phyloP scores from a whole-genome alignment of 2,797 vertebrate species.

The Heterohyrax brucei region DNA sequence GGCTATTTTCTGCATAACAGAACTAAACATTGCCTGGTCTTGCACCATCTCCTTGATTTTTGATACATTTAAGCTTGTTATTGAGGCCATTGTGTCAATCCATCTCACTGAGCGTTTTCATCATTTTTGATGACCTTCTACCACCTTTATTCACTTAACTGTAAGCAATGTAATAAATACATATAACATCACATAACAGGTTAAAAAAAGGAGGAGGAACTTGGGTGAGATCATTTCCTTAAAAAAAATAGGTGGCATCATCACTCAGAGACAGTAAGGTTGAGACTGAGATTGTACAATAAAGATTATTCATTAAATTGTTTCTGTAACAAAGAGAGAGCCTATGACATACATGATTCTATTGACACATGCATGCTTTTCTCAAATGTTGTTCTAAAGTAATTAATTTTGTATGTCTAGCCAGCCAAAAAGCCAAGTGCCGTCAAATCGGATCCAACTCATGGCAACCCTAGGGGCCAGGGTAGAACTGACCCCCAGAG shows the following conservation, averaged over 20 bases:
- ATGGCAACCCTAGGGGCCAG: no score
- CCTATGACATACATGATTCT: neutral
- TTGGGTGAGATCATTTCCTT: neutral
- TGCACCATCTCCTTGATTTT: no score
- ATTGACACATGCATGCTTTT: neutral
- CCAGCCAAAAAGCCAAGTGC: no score
- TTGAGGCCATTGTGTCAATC: no score
- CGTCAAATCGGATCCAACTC: no score
- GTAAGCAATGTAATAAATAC: slow-evolving; percentile 54
- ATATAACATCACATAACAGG: neutral
- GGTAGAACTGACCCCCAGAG: no score
- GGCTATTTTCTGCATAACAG: no score
- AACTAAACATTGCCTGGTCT: no score
- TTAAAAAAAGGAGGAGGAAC: neutral
- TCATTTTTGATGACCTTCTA: no score
- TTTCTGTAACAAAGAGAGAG: neutral
- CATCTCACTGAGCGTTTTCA: no score
- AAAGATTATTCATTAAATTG: slow-evolving; percentile 22
- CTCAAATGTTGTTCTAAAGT: slow-evolving; percentile 11
- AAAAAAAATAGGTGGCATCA: slow-evolving; percentile 27
- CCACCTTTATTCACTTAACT: neutral
- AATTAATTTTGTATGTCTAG: no score
- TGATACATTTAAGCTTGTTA: no score
- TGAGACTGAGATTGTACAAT: neutral
- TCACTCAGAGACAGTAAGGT: slow-evolving; percentile 2